Evolutionary conservation across 2,797 vertebrate species (phyloP), one percentile per base, ranked within the genome.

Genomic region (Molothrus aeneus): DNA sequence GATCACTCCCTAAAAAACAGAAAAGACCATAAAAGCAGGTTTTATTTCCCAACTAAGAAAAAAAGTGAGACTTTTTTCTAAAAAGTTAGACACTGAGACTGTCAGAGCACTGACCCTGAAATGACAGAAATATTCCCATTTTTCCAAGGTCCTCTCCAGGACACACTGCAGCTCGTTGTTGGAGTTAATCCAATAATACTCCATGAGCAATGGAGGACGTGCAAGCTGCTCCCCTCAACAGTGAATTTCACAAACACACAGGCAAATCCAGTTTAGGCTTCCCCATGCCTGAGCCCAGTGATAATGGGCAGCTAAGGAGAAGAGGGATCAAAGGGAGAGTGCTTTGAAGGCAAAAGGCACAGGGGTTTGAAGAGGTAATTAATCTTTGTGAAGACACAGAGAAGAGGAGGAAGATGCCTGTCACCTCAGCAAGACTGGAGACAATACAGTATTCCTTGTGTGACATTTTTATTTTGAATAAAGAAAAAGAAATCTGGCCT

Each of bases 281-380:
- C 34, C 50, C 6, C 63, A 24, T 17, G 63, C 47, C 70, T 0
- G 3, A 87, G 34, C 18, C 71, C 54, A 71, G 74, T 0, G 3
- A 66, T 81, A 91, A 83, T 53, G 77, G 36, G 70, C 72, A 91
- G 66, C 65, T 79, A 28, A 74, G 77, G 59, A 95, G 69, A 15
- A 87, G 54, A 48, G 8, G 59, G 79, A 90, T 90, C 81, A 91
- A 95, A 93, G 47, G 18, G 54, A 93, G 63, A 88, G 79, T 28
- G 59, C 36, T 91, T 86, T 94, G 77, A 96, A 95, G 73, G 66
- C 29, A 88, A 86, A 88, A 93, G 5, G 17, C 54, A 72, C 18
- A 22, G 32, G 32, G 43, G 29, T 91, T 93, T 88, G 84, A 90
- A 91, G 73, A 83, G 72, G 71, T 63, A 94, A 90, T 74, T 92